Percentiles rank a stretch among this genome's conserved stretches.
Conservation (phyloP, 1,140 invertebrate species). For the Dendrolimus punctatus region DNA sequence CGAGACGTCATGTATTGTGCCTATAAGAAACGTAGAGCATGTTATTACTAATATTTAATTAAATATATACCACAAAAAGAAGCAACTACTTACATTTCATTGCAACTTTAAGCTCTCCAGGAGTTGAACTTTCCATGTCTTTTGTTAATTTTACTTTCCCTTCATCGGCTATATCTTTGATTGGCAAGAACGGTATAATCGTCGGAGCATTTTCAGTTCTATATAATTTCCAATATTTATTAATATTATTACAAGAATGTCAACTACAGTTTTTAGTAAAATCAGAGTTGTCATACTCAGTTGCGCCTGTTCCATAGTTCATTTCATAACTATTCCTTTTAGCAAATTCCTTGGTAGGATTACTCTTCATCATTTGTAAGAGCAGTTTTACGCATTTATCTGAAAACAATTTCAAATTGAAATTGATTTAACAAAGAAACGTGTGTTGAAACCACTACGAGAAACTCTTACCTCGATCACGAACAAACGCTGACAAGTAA, state of each 20-base stretch:
- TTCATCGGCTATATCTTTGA: conserved; percentile 49
- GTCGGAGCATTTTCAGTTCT: conserved; percentile 35
- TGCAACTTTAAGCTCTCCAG: conserved; percentile 29
- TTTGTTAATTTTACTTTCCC: conserved; percentile 28
- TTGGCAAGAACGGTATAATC: conserved; percentile 34
- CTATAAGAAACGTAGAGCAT: conserved; percentile 19
- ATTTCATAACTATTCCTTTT: conserved; percentile 37
- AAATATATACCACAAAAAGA: background rate
- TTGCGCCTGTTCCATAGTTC: conserved; percentile 31
- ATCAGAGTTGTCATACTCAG: conserved; percentile 27
- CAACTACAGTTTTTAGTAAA: background rate
- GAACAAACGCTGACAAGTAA: conserved; percentile 46
- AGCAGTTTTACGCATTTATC: conserved; percentile 32
- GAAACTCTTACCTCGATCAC: conserved; percentile 36
- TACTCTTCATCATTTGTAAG: conserved; percentile 36
- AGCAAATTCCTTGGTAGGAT: conserved; percentile 26
- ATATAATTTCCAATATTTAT: conserved; percentile 3
- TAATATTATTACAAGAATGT: background rate
- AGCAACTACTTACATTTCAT: conserved; percentile 32
- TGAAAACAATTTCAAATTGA: conserved; percentile 14
- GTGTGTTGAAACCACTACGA: conserved; percentile 5
- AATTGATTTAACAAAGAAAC: conserved; percentile 4
- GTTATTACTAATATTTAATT: background rate
- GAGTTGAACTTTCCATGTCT: conserved; percentile 31
- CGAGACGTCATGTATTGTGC: conserved; percentile 29